A percentile compares a stretch with the other conserved stretches of the same genome.
phyloP scores from a whole-genome alignment of 2,797 vertebrate species.

The Anisognathus igniventris region DNA sequence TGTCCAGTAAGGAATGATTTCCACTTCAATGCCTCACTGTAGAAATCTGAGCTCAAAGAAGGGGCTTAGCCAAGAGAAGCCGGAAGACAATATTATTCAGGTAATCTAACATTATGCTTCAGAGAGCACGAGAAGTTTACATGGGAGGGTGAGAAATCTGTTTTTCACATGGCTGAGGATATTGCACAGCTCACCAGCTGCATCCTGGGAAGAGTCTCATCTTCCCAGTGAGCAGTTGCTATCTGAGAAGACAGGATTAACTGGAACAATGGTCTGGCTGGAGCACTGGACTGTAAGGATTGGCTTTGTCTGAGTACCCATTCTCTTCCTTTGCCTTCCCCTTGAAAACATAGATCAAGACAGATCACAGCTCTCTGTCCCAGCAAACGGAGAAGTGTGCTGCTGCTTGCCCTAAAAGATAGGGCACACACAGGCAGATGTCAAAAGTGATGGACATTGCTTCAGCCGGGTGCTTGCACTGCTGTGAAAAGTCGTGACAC shows the following conservation, averaged over 20 bases:
- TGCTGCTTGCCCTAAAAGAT: not conserved
- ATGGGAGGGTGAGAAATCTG: not conserved
- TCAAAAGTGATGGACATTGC: not conserved
- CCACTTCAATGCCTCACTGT: not conserved
- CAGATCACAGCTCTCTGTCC: not conserved
- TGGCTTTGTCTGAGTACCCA: not conserved
- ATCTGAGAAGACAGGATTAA: constrained; percentile 45
- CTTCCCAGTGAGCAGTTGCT: not conserved
- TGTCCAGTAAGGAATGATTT: not conserved
- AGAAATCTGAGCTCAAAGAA: not conserved
- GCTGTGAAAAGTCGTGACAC: fast-evolving
- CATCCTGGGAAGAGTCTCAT: not conserved
- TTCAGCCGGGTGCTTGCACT: fast-evolving
- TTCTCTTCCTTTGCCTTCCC: not conserved
- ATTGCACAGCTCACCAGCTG: not conserved
- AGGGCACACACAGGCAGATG: not conserved
- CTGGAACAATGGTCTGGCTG: constrained; percentile 1
- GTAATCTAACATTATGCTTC: not conserved
- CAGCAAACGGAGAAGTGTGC: not conserved
- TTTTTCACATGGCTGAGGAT: not conserved
- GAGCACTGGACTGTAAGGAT: not conserved
- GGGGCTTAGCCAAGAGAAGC: not conserved
- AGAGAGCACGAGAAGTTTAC: not conserved
- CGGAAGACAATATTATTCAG: not conserved
- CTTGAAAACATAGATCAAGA: not conserved